Conservation (phyloP, 2,888 invertebrate species). For the Hemicrepidius hirtus region DNA sequence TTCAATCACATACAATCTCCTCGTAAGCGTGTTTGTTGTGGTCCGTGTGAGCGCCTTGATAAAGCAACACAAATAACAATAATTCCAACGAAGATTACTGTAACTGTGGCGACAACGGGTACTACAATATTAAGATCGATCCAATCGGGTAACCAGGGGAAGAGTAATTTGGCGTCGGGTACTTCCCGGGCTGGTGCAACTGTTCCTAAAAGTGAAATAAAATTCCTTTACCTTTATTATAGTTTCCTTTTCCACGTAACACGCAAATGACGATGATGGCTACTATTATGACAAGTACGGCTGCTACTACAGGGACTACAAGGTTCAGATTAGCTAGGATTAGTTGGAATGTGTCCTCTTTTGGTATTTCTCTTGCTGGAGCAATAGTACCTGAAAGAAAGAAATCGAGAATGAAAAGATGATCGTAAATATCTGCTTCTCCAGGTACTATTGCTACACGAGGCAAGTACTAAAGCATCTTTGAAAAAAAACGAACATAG, state of each 20-base stretch:
- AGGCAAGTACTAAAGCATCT: conserved; percentile 20
- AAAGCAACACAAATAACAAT: conserved; percentile 93
- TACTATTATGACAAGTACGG: conserved; percentile 93
- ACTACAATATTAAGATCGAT: conserved; percentile 93
- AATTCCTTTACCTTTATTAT: conserved; percentile 85
- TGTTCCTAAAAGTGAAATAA: conserved; percentile 77
- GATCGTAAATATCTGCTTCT: conserved; percentile 53
- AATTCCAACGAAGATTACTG: conserved; percentile 92
- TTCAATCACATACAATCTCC: conserved; percentile 83
- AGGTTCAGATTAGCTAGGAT: conserved; percentile 93
- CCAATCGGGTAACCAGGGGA: conserved; percentile 90
- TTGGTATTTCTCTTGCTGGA: conserved; percentile 90
- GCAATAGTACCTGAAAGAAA: conserved; percentile 95
- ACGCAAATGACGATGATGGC: conserved; percentile 95
- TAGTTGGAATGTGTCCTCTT: conserved; percentile 87
- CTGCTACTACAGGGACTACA: conserved; percentile 94
- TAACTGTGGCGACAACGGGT: conserved; percentile 90
- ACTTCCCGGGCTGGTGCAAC: conserved; percentile 83
- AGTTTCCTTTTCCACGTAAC: conserved; percentile 88
- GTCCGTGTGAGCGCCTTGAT: conserved; percentile 82
- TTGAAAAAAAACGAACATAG: too few species aligned
- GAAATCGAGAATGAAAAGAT: conserved; percentile 49
- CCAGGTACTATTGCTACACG: conserved; percentile 71
- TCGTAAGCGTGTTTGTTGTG: conserved; percentile 83
- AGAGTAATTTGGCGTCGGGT: conserved; percentile 74